Base-by-base conservation (phyloP, 2,888 invertebrate genomes). In the Dorcus hopei region DNA sequence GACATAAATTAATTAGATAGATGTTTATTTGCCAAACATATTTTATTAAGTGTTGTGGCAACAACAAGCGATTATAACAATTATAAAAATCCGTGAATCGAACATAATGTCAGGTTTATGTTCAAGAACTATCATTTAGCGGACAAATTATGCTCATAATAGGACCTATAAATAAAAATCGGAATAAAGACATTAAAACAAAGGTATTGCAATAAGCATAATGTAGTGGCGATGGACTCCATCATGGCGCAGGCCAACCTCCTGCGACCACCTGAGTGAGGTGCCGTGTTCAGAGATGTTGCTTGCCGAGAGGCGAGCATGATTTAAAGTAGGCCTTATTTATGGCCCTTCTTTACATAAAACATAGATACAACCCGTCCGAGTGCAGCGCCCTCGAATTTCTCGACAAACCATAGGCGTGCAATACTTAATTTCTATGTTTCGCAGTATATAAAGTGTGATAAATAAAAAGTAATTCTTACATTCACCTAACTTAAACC, bases 151-250 rank as follows among this genome's bases (percentile, higher is more conserved):
- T 70, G 68, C 64, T 61, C 62, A 65, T 73, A 72, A 70, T 70
- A 64, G 65, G 63, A 63, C 64, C 72, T 69, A 74, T 74, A 74
- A 75, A 74, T 74, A 74, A 75, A 75, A 74, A 75, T 72, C 70
- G 66, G 68, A 73, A 76, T 76, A 76, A 74, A 76, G 76, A 76
- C 76, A 76, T 76, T 75, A 75, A 75, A 68, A 76, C 74, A 75
- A 75, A 68, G 70, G 70, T 69, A 63, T 68, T 64, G 67, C 70
- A 72, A 72, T 74, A 70, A 73, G 73, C 73, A 72, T 71, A 72
- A 72, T 72, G 69, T 68, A 69, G 68, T 66, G 68, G 68, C 65
- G 59, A 68, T 69, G 62, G 62, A 65, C 64, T 72, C 71, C 71
- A 72, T 69, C 68, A 68, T 68, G 68, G 59, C 61, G 62, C 65